These are phyloP conservation scores for Noctua janthina DNA, from an alignment of 2,888 invertebrate species.

Conservation along the genomic window DNA sequence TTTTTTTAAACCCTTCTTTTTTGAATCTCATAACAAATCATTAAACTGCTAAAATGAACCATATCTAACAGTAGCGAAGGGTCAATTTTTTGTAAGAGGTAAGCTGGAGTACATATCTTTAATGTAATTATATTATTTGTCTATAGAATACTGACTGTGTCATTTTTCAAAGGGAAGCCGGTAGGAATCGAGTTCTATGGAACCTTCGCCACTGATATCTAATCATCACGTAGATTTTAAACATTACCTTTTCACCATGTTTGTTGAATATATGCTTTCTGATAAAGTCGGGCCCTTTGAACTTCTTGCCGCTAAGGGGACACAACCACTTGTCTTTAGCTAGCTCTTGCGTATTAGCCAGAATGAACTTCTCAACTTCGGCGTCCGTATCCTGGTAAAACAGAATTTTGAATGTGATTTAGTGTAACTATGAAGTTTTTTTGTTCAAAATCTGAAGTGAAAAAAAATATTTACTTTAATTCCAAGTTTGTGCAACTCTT, in stretches of 20 bases:
- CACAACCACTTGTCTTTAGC: constrained; percentile 99
- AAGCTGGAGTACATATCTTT: no score
- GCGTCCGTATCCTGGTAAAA: constrained; percentile 89
- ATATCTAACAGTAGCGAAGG: neutral
- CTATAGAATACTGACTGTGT: no score
- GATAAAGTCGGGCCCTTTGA: constrained; percentile 99
- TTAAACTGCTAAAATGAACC: neutral
- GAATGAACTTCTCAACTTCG: constrained; percentile 98
- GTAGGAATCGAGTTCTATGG: no score
- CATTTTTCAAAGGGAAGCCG: no score
- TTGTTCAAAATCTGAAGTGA: neutral
- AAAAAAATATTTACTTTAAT: constrained; percentile 90
- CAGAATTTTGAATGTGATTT: neutral
- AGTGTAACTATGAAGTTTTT: neutral
- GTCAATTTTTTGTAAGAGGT: no score
- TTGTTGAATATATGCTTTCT: constrained; percentile 99
- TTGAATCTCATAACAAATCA: neutral
- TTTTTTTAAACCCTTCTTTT: neutral
- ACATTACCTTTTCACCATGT: constrained; percentile 95
- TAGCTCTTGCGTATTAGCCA: constrained; percentile 98
- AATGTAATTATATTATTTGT: no score
- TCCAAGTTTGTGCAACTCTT: constrained; percentile 95
- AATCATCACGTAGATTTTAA: neutral
- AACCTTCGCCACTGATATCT: neutral
- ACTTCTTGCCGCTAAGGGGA: constrained; percentile 99